Conservation (phyloP, 2,113 vertebrate genomes). For the Saimiri boliviensis region DNA sequence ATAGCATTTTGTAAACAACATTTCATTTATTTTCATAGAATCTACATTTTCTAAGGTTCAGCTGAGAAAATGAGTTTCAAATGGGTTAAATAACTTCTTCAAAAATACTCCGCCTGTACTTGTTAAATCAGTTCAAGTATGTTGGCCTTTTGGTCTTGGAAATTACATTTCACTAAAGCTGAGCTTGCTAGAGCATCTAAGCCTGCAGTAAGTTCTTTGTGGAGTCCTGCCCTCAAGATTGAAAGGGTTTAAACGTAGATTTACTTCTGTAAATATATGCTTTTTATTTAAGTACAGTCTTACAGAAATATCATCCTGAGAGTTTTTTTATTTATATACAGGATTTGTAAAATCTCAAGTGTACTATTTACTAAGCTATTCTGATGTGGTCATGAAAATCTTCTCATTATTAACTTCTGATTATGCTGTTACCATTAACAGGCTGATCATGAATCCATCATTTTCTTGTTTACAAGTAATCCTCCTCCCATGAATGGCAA, state of each 20-base stretch:
- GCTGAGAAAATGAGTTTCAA: not conserved
- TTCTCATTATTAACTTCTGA: not conserved
- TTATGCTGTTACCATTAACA: not conserved
- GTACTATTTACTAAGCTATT: not conserved
- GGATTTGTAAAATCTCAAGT: not conserved
- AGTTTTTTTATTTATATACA: not conserved
- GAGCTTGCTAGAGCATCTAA: not conserved
- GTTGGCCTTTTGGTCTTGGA: not conserved
- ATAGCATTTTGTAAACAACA: not conserved
- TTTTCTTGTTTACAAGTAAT: not conserved
- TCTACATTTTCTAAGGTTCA: not conserved
- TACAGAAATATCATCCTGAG: not conserved
- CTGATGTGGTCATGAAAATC: not conserved
- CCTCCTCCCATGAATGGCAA: not conserved
- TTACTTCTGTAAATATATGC: not conserved
- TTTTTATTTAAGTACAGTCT: not conserved
- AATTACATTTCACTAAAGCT: not conserved
- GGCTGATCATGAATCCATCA: not conserved
- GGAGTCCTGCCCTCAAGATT: not conserved
- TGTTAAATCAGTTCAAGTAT: not conserved
- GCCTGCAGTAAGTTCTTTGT: not conserved
- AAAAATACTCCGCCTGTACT: not conserved
- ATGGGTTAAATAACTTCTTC: not conserved
- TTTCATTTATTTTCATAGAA: not conserved
- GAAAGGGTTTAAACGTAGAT: not conserved